phyloP scores from a whole-genome alignment of 2,113 vertebrate species.

The Dryoscopus gambensis region DNA sequence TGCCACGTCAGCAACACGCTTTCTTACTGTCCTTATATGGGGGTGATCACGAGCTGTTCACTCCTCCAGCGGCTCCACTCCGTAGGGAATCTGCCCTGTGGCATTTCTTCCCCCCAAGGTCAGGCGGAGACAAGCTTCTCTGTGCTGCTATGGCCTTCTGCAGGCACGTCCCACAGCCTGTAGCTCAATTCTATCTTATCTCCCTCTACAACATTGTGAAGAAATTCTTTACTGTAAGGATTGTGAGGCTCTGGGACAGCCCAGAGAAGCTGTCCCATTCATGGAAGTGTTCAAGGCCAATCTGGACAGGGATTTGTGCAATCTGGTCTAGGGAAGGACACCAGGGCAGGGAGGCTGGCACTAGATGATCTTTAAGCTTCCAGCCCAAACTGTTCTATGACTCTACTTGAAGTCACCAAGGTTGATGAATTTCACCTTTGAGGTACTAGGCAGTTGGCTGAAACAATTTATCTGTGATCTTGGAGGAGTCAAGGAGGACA shows the following conservation, averaged over 20 bases:
- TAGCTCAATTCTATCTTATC: neutral
- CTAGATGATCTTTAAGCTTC: neutral
- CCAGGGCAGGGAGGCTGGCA: neutral
- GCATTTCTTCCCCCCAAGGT: neutral
- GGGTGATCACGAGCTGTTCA: neutral
- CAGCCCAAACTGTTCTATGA: neutral
- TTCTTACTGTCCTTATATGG: neutral
- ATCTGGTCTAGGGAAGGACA: neutral
- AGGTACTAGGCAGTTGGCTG: neutral
- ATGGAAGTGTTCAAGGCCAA: neutral
- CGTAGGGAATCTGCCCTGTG: neutral
- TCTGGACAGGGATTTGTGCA: neutral
- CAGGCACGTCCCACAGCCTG: neutral
- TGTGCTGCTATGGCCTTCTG: neutral
- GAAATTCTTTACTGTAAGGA: neutral
- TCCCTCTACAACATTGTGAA: neutral
- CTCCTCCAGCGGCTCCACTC: neutral
- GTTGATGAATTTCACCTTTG: neutral
- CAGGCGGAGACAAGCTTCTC: neutral
- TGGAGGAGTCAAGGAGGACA: neutral
- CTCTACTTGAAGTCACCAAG: neutral
- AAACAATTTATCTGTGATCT: neutral
- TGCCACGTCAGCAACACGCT: neutral
- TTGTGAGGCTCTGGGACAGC: neutral
- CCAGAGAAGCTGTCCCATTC: neutral